phyloP scores from a whole-genome alignment of 2,888 invertebrate genomes.

The Venusia cambrica region DNA sequence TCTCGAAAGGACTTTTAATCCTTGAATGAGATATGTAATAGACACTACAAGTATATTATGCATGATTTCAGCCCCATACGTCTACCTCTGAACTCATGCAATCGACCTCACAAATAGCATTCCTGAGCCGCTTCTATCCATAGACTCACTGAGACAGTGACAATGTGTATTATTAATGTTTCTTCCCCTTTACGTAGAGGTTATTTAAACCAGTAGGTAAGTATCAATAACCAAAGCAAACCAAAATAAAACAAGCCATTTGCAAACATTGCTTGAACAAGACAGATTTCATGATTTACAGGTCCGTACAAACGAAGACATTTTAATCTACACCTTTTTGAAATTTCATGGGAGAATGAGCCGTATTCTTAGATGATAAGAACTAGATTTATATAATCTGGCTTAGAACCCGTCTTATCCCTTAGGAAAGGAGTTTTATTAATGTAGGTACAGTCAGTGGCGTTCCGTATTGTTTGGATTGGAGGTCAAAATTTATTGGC shows the following conservation, averaged over 20 bases:
- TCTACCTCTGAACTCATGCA: too few species aligned
- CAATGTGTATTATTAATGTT: too few species aligned
- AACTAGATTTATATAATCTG: constrained; percentile 15
- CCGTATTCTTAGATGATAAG: constrained; percentile 12
- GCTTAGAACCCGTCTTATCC: constrained; percentile 20
- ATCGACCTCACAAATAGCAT: too few species aligned
- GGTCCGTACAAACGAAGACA: constrained; percentile 16
- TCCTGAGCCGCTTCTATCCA: too few species aligned
- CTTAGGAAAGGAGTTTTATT: constrained; percentile 31
- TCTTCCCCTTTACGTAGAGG: too few species aligned
- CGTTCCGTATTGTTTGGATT: constrained; percentile 31
- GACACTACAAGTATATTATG: too few species aligned
- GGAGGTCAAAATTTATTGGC: constrained; percentile 32
- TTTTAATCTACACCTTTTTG: constrained; percentile 22
- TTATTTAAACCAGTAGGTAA: constrained; percentile 10
- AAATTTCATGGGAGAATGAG: constrained; percentile 9
- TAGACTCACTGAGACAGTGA: too few species aligned
- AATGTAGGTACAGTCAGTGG: constrained; percentile 32
- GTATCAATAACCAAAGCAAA: constrained; percentile 9
- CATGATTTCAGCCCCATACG: too few species aligned
- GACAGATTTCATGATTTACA: constrained; percentile 32
- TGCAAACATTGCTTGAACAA: constrained; percentile 32
- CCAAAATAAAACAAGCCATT: constrained; percentile 28
- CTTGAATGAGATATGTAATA: too few species aligned
- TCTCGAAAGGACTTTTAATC: too few species aligned